phyloP scores from a whole-genome alignment of 2,113 vertebrate species.

The Diglossa brunneiventris region DNA sequence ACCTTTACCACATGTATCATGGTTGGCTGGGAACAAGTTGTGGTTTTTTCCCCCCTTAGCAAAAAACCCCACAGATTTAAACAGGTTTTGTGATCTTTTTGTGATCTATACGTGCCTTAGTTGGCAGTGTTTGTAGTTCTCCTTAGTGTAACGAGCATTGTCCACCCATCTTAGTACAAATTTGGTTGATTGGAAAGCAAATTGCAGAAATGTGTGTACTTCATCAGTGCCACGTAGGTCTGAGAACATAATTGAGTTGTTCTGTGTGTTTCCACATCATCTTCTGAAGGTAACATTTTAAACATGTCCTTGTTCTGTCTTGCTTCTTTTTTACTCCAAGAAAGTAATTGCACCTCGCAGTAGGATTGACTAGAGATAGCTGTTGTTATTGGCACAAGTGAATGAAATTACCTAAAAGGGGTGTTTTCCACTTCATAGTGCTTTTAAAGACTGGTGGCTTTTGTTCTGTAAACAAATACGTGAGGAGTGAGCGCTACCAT shows the following conservation, averaged over 20 bases:
- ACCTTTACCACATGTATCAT: background rate
- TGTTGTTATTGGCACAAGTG: constrained; percentile 54
- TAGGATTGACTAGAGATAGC: constrained; percentile 55
- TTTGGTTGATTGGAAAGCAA: constrained; percentile 20
- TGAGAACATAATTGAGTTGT: constrained; percentile 39
- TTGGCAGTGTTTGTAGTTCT: constrained; percentile 18
- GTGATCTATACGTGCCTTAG: background rate
- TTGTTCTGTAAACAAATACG: constrained; percentile 64
- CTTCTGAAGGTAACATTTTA: constrained; percentile 37
- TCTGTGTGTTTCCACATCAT: constrained; percentile 31
- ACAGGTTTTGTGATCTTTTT: constrained; percentile 5
- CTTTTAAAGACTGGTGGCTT: constrained; percentile 51
- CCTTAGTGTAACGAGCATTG: background rate
- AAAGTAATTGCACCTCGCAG: constrained; percentile 33
- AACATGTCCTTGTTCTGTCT: constrained; percentile 28
- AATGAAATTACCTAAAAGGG: constrained; percentile 63
- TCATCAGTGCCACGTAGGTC: background rate
- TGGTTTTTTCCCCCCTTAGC: background rate
- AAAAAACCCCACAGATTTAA: background rate
- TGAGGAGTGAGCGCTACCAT: constrained; percentile 6
- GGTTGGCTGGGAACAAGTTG: background rate
- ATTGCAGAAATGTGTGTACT: background rate
- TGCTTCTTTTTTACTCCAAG: constrained; percentile 34
- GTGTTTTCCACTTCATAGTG: constrained; percentile 41
- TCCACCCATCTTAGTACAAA: background rate